A percentile compares a stretch with the other conserved stretches of the same genome.
Evolutionary conservation across 2,113 vertebrate species (phyloP).

Genomic region (Cheilinus undulatus): DNA sequence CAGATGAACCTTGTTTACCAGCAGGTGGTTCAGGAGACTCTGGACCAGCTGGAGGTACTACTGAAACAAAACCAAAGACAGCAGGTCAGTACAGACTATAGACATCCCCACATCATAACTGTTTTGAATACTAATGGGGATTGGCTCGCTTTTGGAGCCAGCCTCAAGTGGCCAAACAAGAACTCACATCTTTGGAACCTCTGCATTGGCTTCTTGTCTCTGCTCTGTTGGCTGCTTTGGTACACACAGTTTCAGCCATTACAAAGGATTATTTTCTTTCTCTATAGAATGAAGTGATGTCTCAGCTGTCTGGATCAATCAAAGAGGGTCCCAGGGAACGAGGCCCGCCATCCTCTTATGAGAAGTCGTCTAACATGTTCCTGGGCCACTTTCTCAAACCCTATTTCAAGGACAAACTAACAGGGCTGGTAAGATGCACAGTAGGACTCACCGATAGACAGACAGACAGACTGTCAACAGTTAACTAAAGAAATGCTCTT

Average conservation of each 20-base stretch:
- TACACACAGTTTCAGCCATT: neutral
- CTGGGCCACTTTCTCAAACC: constrained; percentile 77
- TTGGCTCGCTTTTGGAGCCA: too few relatives aligned
- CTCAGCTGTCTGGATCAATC: constrained; percentile 62
- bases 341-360: constrained; percentile 25
- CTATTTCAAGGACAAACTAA: constrained; percentile 78
- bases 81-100: constrained; percentile 20
- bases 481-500: neutral
- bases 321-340: constrained; percentile 38
- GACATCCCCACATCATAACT: too few relatives aligned
- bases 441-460: neutral
- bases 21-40: constrained; percentile 72
- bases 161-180: too few relatives aligned
- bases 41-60: constrained; percentile 61
- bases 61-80: constrained; percentile 51
- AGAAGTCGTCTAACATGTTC: constrained; percentile 56
- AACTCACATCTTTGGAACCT: too few relatives aligned
- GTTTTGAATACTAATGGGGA: too few relatives aligned
- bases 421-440: constrained; percentile 59
- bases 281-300: constrained; percentile 60
- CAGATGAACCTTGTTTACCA: constrained; percentile 80
- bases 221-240: neutral
- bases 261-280: neutral
- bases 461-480: neutral
- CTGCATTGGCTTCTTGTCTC: too few relatives aligned